These are phyloP conservation scores for Ylistrum balloti DNA, from an alignment of 1,140 invertebrate species.

Conservation along the genomic window DNA sequence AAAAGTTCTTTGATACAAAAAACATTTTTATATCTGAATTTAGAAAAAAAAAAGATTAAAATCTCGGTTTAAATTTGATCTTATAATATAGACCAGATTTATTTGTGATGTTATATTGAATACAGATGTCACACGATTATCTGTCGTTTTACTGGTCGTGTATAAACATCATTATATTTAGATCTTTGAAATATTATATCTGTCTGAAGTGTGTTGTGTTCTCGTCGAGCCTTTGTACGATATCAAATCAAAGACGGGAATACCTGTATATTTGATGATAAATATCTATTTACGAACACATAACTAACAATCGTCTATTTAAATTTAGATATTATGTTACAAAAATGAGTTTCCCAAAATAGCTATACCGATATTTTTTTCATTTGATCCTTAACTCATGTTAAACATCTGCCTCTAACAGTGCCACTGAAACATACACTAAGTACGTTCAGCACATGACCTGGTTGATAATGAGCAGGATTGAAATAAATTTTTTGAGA, in stretches of 20 bases:
- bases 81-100: background rate
- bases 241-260: background rate
- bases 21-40: too few relatives aligned
- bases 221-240: background rate
- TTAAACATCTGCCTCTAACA: background rate
- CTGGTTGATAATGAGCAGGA: background rate
- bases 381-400: background rate
- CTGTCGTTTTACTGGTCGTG: background rate
- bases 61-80: background rate
- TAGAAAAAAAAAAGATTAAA: too few relatives aligned
- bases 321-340: conserved; percentile 40
- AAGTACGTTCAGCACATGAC: background rate
- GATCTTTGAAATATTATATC: background rate
- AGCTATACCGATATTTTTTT: background rate
- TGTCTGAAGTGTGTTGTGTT: background rate
- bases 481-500: background rate
- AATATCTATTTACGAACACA: background rate
- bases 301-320: background rate
- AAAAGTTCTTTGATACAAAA: too few relatives aligned
- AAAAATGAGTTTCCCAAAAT: background rate
- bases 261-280: background rate
- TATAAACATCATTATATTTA: background rate
- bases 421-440: background rate
- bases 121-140: background rate
- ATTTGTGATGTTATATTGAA: background rate